A percentile compares a stretch with the other conserved stretches of the same genome.
Conservation (phyloP, 2,797 vertebrate genomes). For the Tadarida brasiliensis region DNA sequence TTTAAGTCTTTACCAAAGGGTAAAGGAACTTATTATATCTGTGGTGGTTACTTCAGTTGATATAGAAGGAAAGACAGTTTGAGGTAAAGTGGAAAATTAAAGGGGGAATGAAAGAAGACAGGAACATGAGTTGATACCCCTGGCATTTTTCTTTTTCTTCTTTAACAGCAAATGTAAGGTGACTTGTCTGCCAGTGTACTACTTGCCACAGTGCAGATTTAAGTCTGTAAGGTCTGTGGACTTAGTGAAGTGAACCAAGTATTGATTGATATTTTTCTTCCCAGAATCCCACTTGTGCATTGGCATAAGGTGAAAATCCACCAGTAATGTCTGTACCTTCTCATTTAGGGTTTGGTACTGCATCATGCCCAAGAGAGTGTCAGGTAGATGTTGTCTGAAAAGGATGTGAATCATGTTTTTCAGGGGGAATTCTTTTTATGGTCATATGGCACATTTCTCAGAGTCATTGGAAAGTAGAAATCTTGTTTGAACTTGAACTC, state of each 20-base stretch:
- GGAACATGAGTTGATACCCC: not conserved
- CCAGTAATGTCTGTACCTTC: not conserved
- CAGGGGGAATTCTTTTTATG: not conserved
- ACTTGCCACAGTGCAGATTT: not conserved
- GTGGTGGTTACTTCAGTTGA: not conserved
- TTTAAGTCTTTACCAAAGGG: not conserved
- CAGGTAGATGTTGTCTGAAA: not conserved
- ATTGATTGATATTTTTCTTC: not conserved
- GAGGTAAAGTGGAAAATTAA: slow-evolving; percentile 1
- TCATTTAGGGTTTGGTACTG: slow-evolving; percentile 26
- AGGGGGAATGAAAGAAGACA: not conserved
- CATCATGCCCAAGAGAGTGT: not conserved
- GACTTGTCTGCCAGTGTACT: not conserved
- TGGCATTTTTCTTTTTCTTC: not conserved
- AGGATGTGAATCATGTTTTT: slow-evolving; percentile 5
- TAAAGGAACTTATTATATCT: not conserved
- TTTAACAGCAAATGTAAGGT: not conserved
- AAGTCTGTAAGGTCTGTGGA: not conserved
- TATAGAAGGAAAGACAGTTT: not conserved
- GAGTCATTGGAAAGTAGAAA: slow-evolving; percentile 17
- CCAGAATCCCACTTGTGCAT: not conserved
- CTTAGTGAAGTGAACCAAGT: not conserved
- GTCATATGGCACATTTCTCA: not conserved
- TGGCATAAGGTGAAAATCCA: slow-evolving; percentile 38
- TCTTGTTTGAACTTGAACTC: slow-evolving; percentile 53